Conservation (phyloP, 2,113 vertebrate genomes). For the Haemorhous mexicanus region DNA sequence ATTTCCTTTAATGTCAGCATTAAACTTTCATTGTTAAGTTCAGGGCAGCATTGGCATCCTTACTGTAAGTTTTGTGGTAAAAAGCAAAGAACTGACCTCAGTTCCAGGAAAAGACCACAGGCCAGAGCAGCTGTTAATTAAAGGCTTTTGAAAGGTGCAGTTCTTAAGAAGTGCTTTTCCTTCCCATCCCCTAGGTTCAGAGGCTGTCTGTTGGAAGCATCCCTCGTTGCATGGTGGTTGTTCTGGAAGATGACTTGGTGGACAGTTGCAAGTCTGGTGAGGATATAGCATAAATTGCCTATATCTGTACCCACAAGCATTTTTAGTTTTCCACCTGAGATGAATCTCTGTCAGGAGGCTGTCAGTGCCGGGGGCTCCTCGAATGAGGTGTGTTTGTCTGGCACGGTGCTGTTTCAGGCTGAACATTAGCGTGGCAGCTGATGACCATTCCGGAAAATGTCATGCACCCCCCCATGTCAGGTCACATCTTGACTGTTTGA, state of each 20-base stretch:
- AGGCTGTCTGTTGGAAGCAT: slow-evolving; percentile 93
- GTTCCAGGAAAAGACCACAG: background rate
- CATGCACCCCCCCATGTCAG: background rate
- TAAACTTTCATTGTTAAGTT: background rate
- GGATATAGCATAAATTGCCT: background rate
- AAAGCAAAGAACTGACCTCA: background rate
- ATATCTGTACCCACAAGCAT: background rate
- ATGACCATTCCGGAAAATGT: background rate
- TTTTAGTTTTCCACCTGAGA: background rate
- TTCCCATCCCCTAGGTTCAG: slow-evolving; percentile 80
- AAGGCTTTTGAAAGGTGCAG: background rate
- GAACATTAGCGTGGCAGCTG: background rate
- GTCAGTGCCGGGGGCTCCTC: background rate
- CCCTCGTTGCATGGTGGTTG: slow-evolving; percentile 90
- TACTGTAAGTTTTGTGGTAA: background rate
- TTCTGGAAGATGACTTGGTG: slow-evolving; percentile 93
- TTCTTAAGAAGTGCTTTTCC: background rate
- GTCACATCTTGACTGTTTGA: background rate
- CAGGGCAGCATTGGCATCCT: background rate
- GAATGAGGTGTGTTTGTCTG: background rate
- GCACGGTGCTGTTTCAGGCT: background rate
- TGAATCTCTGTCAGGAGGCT: background rate
- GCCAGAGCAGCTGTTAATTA: background rate
- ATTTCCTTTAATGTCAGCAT: background rate
- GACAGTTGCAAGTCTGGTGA: slow-evolving; percentile 96